Conservation (phyloP, 2,888 invertebrate genomes). For the Epinotia nisella region DNA sequence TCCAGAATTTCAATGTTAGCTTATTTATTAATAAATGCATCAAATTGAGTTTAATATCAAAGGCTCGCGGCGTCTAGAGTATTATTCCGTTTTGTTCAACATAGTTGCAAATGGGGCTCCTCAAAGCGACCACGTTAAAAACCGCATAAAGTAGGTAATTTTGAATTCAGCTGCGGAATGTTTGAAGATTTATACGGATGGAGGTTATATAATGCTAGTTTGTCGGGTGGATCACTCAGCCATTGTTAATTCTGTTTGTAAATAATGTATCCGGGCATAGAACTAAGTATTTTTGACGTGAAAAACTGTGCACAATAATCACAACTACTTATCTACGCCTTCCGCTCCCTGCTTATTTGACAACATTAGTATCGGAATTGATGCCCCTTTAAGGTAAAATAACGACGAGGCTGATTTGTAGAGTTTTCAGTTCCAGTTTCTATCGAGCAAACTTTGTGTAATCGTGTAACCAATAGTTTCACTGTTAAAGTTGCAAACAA, state of each 20-base stretch:
- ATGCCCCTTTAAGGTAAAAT: too few species aligned
- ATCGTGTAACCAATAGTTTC: too few species aligned
- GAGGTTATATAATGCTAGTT: slow-evolving; percentile 25
- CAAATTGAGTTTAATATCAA: slow-evolving; percentile 44
- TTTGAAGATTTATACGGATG: slow-evolving; percentile 52
- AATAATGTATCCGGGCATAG: not conserved
- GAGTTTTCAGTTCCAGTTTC: too few species aligned
- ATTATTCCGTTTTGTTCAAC: slow-evolving; percentile 48
- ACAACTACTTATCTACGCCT: too few species aligned
- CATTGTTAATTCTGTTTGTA: not conserved
- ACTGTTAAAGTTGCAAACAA: too few species aligned
- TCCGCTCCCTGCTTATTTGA: too few species aligned
- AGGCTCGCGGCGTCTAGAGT: slow-evolving; percentile 42
- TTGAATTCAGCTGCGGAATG: slow-evolving; percentile 59
- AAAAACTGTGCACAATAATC: too few species aligned
- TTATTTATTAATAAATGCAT: slow-evolving; percentile 44
- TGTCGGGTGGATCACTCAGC: not conserved
- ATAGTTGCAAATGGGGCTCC: slow-evolving; percentile 55
- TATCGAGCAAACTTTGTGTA: too few species aligned
- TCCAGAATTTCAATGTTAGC: slow-evolving; percentile 33
- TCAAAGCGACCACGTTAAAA: slow-evolving; percentile 58
- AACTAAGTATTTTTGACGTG: not conserved
- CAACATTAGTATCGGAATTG: too few species aligned
- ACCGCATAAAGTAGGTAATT: slow-evolving; percentile 62
- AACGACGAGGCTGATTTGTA: too few species aligned